Percentiles rank a stretch among this genome's conserved stretches.
Conservation (phyloP, 2,113 vertebrate genomes). For the Myrmecophaga tridactyla region DNA sequence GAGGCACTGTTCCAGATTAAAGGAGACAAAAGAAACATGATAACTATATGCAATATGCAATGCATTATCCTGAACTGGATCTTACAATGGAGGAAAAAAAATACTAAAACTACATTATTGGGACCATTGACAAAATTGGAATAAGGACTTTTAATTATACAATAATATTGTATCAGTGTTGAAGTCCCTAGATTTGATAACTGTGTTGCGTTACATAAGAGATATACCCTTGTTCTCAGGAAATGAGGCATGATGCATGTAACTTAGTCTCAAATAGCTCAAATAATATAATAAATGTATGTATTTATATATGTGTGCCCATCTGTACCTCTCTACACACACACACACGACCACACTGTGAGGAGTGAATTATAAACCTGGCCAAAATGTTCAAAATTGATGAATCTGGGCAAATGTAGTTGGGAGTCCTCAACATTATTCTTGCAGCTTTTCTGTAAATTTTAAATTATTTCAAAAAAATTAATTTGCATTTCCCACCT, state of each 20-base stretch:
- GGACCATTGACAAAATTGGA: not conserved
- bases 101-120: not conserved
- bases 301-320: not conserved
- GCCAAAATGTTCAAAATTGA: not conserved
- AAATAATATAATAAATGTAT: not conserved
- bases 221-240: not conserved
- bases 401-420: not conserved
- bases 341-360: not conserved
- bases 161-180: not conserved
- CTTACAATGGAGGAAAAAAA: not conserved
- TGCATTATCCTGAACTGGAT: not conserved
- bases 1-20: not conserved
- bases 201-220: not conserved
- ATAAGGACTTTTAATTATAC: not conserved
- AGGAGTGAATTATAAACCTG: not conserved
- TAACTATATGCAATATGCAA: not conserved
- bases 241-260: not conserved
- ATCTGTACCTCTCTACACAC: not conserved
- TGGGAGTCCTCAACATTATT: not conserved
- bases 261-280: not conserved
- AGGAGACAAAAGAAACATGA: not conserved
- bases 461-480: not conserved
- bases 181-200: not conserved
- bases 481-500: not conserved
- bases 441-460: not conserved